Evolutionary conservation across 2,888 invertebrate species (phyloP).

Genomic region (Nematopogon swammerdamellus): DNA sequence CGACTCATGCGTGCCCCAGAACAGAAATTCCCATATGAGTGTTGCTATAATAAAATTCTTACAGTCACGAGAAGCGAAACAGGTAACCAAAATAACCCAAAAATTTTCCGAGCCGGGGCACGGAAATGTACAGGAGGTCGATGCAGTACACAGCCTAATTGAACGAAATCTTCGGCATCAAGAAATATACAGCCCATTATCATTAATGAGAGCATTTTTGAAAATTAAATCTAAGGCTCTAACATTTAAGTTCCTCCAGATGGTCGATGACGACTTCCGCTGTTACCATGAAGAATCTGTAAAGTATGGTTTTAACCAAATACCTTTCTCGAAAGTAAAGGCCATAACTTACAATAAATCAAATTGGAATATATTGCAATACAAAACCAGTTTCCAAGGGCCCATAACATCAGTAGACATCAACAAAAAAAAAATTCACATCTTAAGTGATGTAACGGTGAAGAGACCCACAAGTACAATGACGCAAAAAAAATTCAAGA

Average conservation of each 20-base stretch:
- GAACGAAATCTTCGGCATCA: constrained; percentile 11
- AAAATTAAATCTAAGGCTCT: constrained; percentile 7
- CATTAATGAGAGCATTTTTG: constrained; percentile 1
- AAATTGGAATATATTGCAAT: constrained; percentile 7
- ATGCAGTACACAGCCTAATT: constrained; percentile 13
- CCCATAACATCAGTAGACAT: constrained; percentile 5
- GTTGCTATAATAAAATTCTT: constrained; percentile 12
- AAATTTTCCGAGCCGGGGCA: constrained; percentile 14
- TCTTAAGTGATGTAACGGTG: constrained; percentile 7
- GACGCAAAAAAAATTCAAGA: constrained; percentile 8
- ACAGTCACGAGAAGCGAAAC: constrained; percentile 7
- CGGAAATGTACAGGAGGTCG: constrained; percentile 15
- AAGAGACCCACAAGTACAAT: constrained; percentile 6
- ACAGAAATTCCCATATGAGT: constrained; percentile 12
- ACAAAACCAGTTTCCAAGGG: constrained; percentile 5
- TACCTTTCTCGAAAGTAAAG: constrained; percentile 6
- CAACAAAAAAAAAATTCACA: constrained; percentile 5
- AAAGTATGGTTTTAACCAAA: constrained; percentile 6
- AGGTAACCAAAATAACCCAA: constrained; percentile 10
- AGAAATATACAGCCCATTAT: constrained; percentile 7
- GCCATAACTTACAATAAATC: constrained; percentile 6
- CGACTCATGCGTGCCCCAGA: constrained; percentile 12
- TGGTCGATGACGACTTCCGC: constrained; percentile 5
- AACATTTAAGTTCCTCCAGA: constrained; percentile 5
- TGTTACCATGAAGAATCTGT: constrained; percentile 5